phyloP scores from a whole-genome alignment of 1,140 invertebrate species.

The Rhopalosiphum padi region DNA sequence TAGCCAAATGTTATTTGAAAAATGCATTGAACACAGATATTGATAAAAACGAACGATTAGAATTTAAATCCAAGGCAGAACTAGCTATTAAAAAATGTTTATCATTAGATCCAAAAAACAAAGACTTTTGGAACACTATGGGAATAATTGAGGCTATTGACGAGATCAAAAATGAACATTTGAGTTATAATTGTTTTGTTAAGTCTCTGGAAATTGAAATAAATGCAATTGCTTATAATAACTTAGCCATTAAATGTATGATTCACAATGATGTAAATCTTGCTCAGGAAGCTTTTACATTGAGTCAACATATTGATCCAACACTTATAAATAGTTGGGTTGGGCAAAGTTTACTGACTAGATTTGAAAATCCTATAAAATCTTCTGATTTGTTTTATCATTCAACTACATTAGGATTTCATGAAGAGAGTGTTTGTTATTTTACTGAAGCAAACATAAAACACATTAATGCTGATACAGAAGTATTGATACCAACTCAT shows the following conservation, averaged over 20 bases:
- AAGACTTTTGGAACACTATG: constrained; percentile 46
- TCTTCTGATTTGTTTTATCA: constrained; percentile 33
- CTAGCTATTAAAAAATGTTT: constrained; percentile 46
- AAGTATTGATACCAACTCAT: neutral
- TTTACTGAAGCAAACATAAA: constrained; percentile 6
- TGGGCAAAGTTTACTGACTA: constrained; percentile 1
- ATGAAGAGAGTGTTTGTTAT: constrained; percentile 18
- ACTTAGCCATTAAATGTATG: constrained; percentile 24
- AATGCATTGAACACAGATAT: neutral
- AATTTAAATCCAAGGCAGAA: constrained; percentile 37
- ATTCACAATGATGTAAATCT: constrained; percentile 25
- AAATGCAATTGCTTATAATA: constrained; percentile 23
- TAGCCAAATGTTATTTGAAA: constrained; percentile 41
- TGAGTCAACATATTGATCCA: constrained; percentile 35
- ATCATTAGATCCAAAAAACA: constrained; percentile 5
- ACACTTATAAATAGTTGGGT: constrained; percentile 35
- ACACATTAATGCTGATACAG: neutral
- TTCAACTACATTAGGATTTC: constrained; percentile 38
- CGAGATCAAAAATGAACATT: neutral
- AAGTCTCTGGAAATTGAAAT: constrained; percentile 37
- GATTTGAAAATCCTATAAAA: neutral
- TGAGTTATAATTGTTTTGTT: constrained; percentile 40
- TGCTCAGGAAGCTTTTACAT: constrained; percentile 17
- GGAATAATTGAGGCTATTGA: constrained; percentile 33
- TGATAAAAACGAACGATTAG: constrained; percentile 20